phyloP scores from a whole-genome alignment of 1,140 invertebrate genomes.

The Panonychus citri region DNA sequence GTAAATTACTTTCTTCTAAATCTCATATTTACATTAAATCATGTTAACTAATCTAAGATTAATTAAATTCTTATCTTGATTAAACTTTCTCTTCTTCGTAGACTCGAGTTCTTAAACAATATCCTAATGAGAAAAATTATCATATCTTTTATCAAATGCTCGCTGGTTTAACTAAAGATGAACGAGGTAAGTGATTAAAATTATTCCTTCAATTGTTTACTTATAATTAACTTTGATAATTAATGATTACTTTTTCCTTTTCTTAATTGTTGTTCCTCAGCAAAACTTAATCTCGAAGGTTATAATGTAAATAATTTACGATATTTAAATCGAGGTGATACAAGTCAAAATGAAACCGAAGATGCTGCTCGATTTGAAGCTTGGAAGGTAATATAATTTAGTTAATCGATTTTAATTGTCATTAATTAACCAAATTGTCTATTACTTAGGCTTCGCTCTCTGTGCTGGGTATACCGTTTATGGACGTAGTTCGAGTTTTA shows the following conservation, averaged over 20 bases:
- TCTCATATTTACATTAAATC: neutral
- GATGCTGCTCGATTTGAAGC: slow-evolving; percentile 36
- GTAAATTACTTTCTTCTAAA: slow-evolving; percentile 7
- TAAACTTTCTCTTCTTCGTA: slow-evolving; percentile 24
- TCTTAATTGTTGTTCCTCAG: slow-evolving; percentile 5
- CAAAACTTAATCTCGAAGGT: slow-evolving; percentile 47
- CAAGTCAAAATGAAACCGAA: slow-evolving; percentile 43
- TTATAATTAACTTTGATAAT: neutral
- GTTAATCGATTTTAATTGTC: too few relatives aligned
- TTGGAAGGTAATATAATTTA: slow-evolving; percentile 58
- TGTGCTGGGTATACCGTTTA: slow-evolving; percentile 70
- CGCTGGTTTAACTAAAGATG: slow-evolving; percentile 60
- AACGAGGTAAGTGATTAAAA: slow-evolving; percentile 33
- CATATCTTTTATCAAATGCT: slow-evolving; percentile 95
- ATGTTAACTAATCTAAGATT: neutral
- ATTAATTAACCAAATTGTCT: too few relatives aligned
- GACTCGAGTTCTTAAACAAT: slow-evolving; percentile 59
- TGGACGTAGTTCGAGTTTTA: slow-evolving; percentile 72
- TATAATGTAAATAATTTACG: slow-evolving; percentile 51
- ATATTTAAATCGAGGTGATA: slow-evolving; percentile 49
- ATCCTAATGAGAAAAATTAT: slow-evolving; percentile 74
- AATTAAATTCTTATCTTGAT: neutral
- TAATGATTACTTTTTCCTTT: neutral
- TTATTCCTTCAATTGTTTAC: neutral
- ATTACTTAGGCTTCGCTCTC: slow-evolving; percentile 26